Evolutionary conservation across 1,140 invertebrate species (phyloP).

Genomic region (Chrysoperla carnea): DNA sequence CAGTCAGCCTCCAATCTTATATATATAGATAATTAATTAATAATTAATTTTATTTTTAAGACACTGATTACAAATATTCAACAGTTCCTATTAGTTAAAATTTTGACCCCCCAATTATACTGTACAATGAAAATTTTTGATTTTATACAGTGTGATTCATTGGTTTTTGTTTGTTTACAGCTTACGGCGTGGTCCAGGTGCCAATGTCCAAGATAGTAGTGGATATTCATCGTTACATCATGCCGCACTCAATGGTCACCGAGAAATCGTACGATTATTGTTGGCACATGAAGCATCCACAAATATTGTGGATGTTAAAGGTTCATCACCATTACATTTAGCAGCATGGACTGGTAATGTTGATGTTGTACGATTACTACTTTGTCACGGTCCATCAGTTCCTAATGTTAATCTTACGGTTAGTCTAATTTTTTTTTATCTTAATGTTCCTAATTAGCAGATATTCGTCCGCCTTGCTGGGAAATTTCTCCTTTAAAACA

Average conservation of each 20-base stretch:
- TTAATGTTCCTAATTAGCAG: no score
- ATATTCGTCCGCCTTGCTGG: neutral
- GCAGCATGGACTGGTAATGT: conserved; percentile 79
- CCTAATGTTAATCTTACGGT: conserved; percentile 71
- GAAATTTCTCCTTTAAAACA: no score
- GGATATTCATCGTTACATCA: conserved; percentile 93
- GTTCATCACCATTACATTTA: conserved; percentile 73
- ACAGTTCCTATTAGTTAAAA: no score
- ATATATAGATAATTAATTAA: no score
- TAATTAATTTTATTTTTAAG: no score
- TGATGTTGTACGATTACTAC: conserved; percentile 61
- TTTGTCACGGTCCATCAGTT: conserved; percentile 54
- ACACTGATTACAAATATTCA: no score
- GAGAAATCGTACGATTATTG: conserved; percentile 73
- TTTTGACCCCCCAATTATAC: no score
- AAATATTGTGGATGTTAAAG: conserved; percentile 67
- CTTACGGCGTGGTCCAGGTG: conserved; percentile 69
- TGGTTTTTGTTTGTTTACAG: conserved; percentile 35
- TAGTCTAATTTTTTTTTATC: conserved; percentile 16
- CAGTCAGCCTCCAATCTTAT: no score
- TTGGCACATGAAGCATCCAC: conserved; percentile 77
- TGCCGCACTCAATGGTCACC: conserved; percentile 87
- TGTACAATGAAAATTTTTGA: no score
- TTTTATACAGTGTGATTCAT: no score
- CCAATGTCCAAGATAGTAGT: conserved; percentile 82